Conservation (phyloP, 92 coral and sea anemone genomes). For the Diadumene lineata region DNA sequence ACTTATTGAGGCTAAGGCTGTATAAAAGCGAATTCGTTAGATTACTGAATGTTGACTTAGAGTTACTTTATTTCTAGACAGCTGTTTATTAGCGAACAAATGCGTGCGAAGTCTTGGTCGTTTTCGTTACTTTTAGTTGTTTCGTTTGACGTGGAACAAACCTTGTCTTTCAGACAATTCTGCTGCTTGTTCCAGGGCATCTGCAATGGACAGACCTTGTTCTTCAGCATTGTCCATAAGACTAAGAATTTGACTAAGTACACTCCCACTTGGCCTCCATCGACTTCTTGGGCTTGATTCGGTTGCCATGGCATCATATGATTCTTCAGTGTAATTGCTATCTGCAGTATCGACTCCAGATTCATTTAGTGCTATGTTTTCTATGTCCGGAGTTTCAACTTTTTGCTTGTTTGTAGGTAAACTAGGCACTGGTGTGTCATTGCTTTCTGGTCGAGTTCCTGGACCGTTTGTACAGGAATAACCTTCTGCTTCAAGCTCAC, state of each 20-base stretch:
- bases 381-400: too few species aligned
- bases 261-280: slow-evolving; percentile 85
- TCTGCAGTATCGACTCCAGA: slow-evolving; percentile 9
- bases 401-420: too few species aligned
- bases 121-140: background rate
- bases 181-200: slow-evolving; percentile 74
- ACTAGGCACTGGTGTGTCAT: too few species aligned
- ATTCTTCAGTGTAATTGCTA: background rate
- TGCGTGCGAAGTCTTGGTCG: background rate
- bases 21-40: too few species aligned
- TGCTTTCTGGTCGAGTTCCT: too few species aligned
- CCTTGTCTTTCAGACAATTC: slow-evolving; percentile 64
- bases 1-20: too few species aligned
- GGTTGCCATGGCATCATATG: slow-evolving; percentile 18
- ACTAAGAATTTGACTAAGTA: slow-evolving; percentile 69
- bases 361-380: too few species aligned
- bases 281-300: slow-evolving; percentile 45
- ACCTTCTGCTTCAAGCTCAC: too few species aligned
- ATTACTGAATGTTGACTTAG: too few species aligned
- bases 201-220: slow-evolving; percentile 68
- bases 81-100: background rate
- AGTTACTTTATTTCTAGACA: background rate
- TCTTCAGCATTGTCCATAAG: slow-evolving; percentile 80
- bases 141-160: slow-evolving; percentile 29
- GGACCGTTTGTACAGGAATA: too few species aligned